A percentile compares a stretch with the other conserved stretches of the same genome.
Evolutionary conservation across 2,797 vertebrate genomes (phyloP).

Genomic region (Acropternis orthonyx): DNA sequence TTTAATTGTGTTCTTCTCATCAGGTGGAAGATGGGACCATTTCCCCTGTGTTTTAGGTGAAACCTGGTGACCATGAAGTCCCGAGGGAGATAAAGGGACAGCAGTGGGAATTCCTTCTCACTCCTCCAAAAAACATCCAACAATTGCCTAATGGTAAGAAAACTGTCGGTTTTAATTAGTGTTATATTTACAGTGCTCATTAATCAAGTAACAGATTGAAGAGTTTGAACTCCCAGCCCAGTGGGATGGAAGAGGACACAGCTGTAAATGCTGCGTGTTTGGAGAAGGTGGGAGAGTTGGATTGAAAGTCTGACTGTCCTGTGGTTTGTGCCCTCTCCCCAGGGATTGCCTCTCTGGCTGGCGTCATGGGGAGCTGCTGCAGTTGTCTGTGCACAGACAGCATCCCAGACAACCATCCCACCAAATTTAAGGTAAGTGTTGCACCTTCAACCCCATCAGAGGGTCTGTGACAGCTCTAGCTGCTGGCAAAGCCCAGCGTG

Average conservation of each 20-base stretch:
- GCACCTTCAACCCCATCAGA: not conserved
- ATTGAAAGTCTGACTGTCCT: not conserved
- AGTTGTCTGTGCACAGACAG: slow-evolving; percentile 95
- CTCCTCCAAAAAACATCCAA: slow-evolving; percentile 23
- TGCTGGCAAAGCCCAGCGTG: not conserved
- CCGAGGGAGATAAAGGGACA: slow-evolving; percentile 83
- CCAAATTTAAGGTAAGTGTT: slow-evolving; percentile 91
- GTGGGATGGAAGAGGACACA: not conserved
- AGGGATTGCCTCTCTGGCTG: slow-evolving; percentile 86
- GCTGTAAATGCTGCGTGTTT: not conserved
- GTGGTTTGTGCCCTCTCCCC: not conserved
- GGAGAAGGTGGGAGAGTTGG: not conserved
- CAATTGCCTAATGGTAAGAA: slow-evolving; percentile 88
- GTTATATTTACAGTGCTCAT: fast-evolving
- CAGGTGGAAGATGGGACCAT: slow-evolving; percentile 81
- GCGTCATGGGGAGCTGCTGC: slow-evolving; percentile 99
- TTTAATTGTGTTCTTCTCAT: not conserved
- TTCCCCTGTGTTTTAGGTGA: slow-evolving; percentile 75
- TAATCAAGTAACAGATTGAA: not conserved
- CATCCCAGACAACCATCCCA: slow-evolving; percentile 95
- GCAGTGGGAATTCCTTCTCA: slow-evolving; percentile 77
- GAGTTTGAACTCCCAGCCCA: not conserved
- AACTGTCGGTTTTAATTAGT: not conserved
- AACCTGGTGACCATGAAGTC: slow-evolving; percentile 80
- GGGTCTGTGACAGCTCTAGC: not conserved